Base-by-base conservation (phyloP, 1,140 invertebrate genomes). In the Aphaenogaster ashmeadi region DNA sequence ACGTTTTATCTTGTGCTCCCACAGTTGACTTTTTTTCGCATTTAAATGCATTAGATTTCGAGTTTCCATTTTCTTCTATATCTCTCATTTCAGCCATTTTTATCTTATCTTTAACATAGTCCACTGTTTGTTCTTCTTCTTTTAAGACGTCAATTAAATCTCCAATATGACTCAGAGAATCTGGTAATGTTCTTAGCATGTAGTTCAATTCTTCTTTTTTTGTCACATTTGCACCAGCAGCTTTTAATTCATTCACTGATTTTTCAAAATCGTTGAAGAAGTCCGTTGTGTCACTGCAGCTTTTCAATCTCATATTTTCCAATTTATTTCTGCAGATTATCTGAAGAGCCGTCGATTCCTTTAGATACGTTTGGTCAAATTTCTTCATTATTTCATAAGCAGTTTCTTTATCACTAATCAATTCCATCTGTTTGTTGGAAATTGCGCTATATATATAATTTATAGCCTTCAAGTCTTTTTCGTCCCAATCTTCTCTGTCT, bases 131-230 rank as follows among this genome's bases (percentile, higher is more conserved):
- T 11, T 87, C 79, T 36, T 58, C 62, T 75, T 75, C 33, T 56
- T 83, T 75, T 15, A 87, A 11, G 0, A 64, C 62, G 18, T 88
- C 87, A 18, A 88, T 79, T 15, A 88, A n/a, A 47, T 88, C 87
- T 2, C 81, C 87, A 3, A 86, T 69, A 47, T 77, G 60, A n/a
- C 62, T 77, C 5, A 56, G 62, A 6, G 62, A 77, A 5, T 69
- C 52, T 13, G 72, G 64, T 33, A 86, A 13, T 0, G 74, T 69
- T 2, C 50, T 15, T 18, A 86, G 38, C 27, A 94, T 18, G 13
- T 94, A 95, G 86, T 91, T 93, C 69, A 94, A 80, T 86, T 94
- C 93, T 62, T 94, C 92, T 4, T 72, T 27, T 92, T 93, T 91
- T 71, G 89, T 64, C 71, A 94, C 71, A 41, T 72, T 91, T 44